phyloP scores from a whole-genome alignment of 2,113 vertebrate species.

The Ploceus nigricollis region DNA sequence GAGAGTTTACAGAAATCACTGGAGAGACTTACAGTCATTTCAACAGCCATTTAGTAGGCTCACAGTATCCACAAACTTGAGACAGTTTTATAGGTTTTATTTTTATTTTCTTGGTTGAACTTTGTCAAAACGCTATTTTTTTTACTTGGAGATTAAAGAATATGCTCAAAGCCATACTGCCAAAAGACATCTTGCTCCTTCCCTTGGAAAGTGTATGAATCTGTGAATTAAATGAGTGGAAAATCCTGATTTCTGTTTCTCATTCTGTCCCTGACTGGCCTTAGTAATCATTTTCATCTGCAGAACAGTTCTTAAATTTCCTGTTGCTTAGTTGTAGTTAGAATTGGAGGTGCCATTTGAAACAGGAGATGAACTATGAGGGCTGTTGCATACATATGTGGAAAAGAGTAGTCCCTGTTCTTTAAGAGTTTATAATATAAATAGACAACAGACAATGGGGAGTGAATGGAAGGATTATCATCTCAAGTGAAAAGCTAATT shows the following conservation, averaged over 20 bases:
- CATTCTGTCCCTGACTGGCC: background rate
- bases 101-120: background rate
- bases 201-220: background rate
- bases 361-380: background rate
- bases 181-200: background rate
- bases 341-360: slow-evolving; percentile 8
- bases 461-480: background rate
- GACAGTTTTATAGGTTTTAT: background rate
- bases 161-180: background rate
- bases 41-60: background rate
- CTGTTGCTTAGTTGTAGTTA: background rate
- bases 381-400: background rate
- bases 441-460: background rate
- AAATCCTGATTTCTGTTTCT: slow-evolving; percentile 45
- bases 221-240: background rate
- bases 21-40: background rate
- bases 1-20: background rate
- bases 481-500: background rate
- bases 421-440: background rate
- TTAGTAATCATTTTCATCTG: slow-evolving; percentile 43
- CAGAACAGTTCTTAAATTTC: slow-evolving; percentile 27
- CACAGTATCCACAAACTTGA: background rate
- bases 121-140: background rate
- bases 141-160: background rate
- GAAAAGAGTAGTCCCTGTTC: background rate